Evolutionary conservation across 1,140 invertebrate species (phyloP), one percentile per base, ranked within the genome.

Genomic region (Zaprionus capensis): DNA sequence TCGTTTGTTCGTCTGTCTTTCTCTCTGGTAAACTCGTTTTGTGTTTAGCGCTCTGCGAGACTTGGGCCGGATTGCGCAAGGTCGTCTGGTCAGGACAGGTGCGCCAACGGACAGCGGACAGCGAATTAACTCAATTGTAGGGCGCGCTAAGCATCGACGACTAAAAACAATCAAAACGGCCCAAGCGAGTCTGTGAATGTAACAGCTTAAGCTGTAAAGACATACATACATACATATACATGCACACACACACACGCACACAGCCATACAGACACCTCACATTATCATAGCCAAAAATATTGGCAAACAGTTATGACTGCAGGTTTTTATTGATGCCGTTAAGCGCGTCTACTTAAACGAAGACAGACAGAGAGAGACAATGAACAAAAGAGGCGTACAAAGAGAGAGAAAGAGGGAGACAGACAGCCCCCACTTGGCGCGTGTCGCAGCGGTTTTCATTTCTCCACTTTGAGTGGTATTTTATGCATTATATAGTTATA

Each of bases 71-170:
- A 87, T 87, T 87, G 84, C 84, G 85, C 85, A 87, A 87, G 84
- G 84, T 87, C 84, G 84, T 81, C 84, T 90, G 84, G 84, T 87
- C 85, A 81, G 78, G 85, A 90, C 85, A 87, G 85, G 85, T 87
- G 84, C 80, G 71, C 61, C 61, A 57, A 34, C 9, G 31, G 31
- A 34, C 31, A 9, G 31, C 31, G 28, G 59, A 41, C 22, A 46
- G 55, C 56, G 44, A 36, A 53, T 71, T 75, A 85, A 76, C 64
- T 80, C 79, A 80, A 75, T 88, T 88, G 84, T 78, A 70, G 80
- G 67, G 53, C 72, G 76, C 74, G 82, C 36, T 34, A 72, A 73
- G 17, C n/a, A 17, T 4, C 34, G 53, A 51, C 20, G 53, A 51
- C 26, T 22, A 57, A 69, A 63, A 59, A 38, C 59, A 58, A 59